Conservation (phyloP, 2,888 invertebrate genomes). For the Cephus spinipes region DNA sequence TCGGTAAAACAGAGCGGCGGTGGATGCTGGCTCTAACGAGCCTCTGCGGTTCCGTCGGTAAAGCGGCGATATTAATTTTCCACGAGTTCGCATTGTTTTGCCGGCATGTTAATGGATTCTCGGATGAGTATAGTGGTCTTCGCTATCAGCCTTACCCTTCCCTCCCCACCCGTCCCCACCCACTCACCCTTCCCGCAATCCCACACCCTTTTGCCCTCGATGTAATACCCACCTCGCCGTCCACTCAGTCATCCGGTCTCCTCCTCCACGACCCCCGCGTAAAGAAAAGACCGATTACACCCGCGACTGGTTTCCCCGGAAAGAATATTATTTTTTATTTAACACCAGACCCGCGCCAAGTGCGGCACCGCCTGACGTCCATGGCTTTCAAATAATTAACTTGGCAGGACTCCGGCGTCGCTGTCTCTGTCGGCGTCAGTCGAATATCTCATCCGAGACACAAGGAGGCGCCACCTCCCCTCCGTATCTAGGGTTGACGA, state of each 20-base stretch:
- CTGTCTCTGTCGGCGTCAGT: background rate
- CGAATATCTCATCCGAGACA: background rate
- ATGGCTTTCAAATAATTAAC: background rate
- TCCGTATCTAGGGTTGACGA: background rate
- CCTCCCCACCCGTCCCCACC: background rate
- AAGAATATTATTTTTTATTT: background rate
- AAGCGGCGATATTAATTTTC: background rate
- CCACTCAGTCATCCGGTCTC: background rate
- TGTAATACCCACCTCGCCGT: background rate
- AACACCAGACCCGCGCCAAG: background rate
- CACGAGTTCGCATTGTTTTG: background rate
- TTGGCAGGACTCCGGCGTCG: background rate
- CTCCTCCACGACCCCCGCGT: background rate
- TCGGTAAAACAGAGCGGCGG: background rate
- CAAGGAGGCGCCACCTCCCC: background rate
- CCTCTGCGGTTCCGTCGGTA: background rate
- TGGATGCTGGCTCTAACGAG: background rate
- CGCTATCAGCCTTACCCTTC: background rate
- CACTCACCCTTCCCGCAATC: background rate
- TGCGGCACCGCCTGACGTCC: background rate
- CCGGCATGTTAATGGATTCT: background rate
- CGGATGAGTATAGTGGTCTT: background rate
- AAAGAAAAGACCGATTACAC: background rate
- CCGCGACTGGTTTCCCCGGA: background rate
- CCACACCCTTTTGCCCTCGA: background rate